Base-by-base conservation (phyloP, 1,140 invertebrate species). In the Bombus vancouverensis region DNA sequence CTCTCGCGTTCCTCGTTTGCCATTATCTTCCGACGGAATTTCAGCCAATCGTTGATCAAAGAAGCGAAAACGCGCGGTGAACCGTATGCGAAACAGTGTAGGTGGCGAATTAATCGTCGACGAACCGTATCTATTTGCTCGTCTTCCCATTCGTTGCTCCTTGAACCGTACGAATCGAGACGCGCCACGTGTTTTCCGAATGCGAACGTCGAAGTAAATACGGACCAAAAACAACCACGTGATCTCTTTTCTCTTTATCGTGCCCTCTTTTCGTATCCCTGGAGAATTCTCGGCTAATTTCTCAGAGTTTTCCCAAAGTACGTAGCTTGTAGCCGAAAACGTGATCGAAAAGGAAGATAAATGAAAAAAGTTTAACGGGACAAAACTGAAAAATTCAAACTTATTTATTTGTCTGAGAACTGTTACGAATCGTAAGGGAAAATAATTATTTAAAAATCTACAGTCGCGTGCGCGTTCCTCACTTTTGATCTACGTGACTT, bases 41-140 rank as follows among this genome's bases (percentile, higher is more conserved):
- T 78, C 47, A 13, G 28, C n/a, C 28, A 42, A 71, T 79, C 22
- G 9, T 9, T 3, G 10, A 12, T 22, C 10, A 9, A 83, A 65
- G 72, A 68, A 68, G 28, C 34, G 1, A 53, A 65, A 74, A 37
- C 9, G 5, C 1, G 34, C 65, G 34, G 3, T 9, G 62, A 28
- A 68, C 73, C 37, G 34, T 70, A 39, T 28, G 22, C 5, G 65
- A 32, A 57, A 53, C 65, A n/a, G 62, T 13, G 13, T 32, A 28
- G 57, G 42, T 72, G n/a, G 44, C 18, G 47, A 62, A 70, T 83
- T 78, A 83, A 83, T 83, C 81, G 34, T 18, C 62, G 81, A 13
- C 42, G 44, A 70, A 83, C 62, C 65, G 62, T 83, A n/a, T 53
- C 47, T 18, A 0, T 28, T 37, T 34, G 1, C 15, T 25, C n/a